phyloP scores from a whole-genome alignment of 2,888 invertebrate genomes.

The Mesorhabditis sp. region DNA sequence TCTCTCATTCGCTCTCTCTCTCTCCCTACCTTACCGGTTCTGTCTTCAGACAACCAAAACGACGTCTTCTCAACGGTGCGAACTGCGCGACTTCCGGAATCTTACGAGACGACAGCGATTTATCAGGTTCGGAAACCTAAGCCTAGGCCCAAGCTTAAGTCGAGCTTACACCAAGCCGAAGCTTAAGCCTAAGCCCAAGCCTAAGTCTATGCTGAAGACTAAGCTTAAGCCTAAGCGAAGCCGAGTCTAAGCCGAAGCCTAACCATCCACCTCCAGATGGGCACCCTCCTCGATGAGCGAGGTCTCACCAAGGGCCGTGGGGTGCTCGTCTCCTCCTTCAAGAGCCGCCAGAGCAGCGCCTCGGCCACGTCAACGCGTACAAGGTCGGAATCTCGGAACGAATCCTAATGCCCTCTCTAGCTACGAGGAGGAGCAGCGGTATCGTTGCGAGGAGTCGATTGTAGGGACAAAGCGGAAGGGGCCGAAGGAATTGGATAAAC shows the following conservation, averaged over 20 bases:
- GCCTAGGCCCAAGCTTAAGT: conserved; percentile 6
- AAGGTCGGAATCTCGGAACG: no score
- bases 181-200: conserved; percentile 2
- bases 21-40: no score
- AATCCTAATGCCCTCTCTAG: neutral
- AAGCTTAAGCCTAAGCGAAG: neutral
- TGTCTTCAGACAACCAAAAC: neutral
- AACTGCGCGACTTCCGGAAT: neutral
- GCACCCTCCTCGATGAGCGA: neutral
- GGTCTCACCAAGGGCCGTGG: no score
- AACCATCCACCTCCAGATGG: neutral
- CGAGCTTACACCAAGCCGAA: neutral
- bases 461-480: neutral
- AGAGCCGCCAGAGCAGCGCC: neutral
- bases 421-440: neutral
- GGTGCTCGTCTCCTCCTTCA: neutral
- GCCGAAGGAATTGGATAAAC: neutral
- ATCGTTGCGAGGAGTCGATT: neutral
- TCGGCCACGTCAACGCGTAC: no score
- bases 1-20: no score
- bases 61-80: conserved; percentile 4
- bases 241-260: neutral
- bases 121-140: conserved; percentile 4
- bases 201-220: neutral
- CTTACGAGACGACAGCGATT: neutral